Conservation (phyloP, 2,888 invertebrate species). For the Pantelozetes paolii region DNA sequence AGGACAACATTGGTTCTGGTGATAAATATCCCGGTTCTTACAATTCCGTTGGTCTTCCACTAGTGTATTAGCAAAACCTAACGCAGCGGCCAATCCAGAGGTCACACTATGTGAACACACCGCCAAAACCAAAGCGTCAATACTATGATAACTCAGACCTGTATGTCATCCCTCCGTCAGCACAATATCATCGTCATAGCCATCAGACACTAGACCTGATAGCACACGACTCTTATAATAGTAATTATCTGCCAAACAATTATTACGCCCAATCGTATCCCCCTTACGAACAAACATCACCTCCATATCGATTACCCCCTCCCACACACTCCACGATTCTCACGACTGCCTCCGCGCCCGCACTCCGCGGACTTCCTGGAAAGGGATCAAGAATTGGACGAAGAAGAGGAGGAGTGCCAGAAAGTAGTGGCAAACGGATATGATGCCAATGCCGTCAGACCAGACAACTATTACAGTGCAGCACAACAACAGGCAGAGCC, state of each 20-base stretch:
- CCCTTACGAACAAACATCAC: slow-evolving; percentile 23
- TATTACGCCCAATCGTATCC: slow-evolving; percentile 21
- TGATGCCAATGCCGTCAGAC: neutral
- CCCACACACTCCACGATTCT: slow-evolving; percentile 10
- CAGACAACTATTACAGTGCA: neutral
- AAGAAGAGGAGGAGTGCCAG: slow-evolving; percentile 22
- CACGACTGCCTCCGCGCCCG: slow-evolving; percentile 61
- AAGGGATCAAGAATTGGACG: slow-evolving; percentile 60
- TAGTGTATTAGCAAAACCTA: slow-evolving; percentile 30
- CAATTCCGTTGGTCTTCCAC: slow-evolving; percentile 42
- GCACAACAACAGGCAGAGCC: slow-evolving; percentile 32
- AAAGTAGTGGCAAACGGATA: neutral
- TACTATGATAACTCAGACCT: slow-evolving; percentile 42
- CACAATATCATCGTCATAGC: slow-evolving; percentile 38
- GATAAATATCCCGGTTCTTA: slow-evolving; percentile 48
- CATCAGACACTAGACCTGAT: slow-evolving; percentile 39
- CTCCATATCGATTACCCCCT: slow-evolving; percentile 22
- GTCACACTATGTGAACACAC: slow-evolving; percentile 75
- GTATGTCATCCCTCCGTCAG: slow-evolving; percentile 43
- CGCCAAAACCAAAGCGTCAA: slow-evolving; percentile 72
- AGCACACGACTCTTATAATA: slow-evolving; percentile 36
- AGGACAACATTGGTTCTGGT: slow-evolving; percentile 46
- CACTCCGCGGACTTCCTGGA: slow-evolving; percentile 86
- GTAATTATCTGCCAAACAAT: slow-evolving; percentile 2
- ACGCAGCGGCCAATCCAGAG: slow-evolving; percentile 54